Conservation (phyloP, 2,888 invertebrate species). For the Tineola bisselliella region DNA sequence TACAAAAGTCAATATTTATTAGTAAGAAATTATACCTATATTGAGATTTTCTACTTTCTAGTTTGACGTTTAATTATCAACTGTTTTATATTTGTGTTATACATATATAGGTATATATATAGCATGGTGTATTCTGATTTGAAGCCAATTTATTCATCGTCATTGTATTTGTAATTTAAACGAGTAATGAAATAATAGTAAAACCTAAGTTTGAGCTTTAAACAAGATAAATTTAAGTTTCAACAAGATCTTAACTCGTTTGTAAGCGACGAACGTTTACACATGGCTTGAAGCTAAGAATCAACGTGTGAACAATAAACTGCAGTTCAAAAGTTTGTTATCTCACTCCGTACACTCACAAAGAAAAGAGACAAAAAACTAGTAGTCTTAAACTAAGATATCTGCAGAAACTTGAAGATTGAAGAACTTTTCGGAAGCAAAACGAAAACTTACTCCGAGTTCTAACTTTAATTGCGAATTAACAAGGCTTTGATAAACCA, state of each 20-base stretch:
- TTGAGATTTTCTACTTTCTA: no score
- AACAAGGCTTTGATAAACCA: conserved; percentile 6
- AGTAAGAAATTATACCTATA: no score
- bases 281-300: neutral
- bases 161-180: no score
- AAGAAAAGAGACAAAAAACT: neutral
- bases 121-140: no score
- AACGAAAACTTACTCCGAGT: neutral
- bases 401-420: conserved; percentile 4
- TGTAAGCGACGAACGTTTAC: neutral
- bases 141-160: no score
- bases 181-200: no score
- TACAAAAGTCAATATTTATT: no score
- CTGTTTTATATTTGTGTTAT: no score
- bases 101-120: no score
- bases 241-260: neutral
- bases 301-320: neutral
- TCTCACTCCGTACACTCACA: neutral
- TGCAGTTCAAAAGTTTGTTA: conserved; percentile 4
- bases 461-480: conserved; percentile 4
- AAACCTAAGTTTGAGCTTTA: no score
- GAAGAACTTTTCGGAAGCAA: neutral
- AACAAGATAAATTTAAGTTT: no score
- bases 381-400: conserved; percentile 1
- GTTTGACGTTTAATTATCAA: no score